phyloP scores from a whole-genome alignment of 2,888 invertebrate species.

The Pammene aurita region DNA sequence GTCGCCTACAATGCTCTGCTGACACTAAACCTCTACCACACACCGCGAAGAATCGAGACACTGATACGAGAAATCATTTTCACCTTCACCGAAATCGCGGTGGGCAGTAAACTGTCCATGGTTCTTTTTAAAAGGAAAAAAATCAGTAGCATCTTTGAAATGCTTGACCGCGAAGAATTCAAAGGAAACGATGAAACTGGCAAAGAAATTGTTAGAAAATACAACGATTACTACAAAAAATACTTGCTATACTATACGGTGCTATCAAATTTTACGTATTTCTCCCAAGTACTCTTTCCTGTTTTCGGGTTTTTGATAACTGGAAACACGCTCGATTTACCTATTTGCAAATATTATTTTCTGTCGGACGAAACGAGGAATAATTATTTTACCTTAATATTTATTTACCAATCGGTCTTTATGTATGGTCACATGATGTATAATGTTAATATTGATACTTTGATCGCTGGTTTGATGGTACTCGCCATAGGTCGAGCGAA shows the following conservation, averaged over 20 bases:
- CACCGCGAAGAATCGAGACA: conserved; percentile 62
- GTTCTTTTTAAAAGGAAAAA: conserved; percentile 58
- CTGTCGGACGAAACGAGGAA: conserved; percentile 57
- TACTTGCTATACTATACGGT: conserved; percentile 53
- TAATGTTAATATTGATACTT: conserved; percentile 63
- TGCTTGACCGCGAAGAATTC: conserved; percentile 63
- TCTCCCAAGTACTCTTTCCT: conserved; percentile 54
- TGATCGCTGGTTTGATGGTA: conserved; percentile 62
- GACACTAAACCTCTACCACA: conserved; percentile 62
- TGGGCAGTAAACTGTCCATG: conserved; percentile 59
- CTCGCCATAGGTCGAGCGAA: conserved; percentile 62
- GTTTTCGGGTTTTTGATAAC: conserved; percentile 55
- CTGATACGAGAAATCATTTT: conserved; percentile 64
- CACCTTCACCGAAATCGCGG: conserved; percentile 50
- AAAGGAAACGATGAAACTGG: conserved; percentile 54
- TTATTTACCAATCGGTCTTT: conserved; percentile 63
- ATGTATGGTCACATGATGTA: conserved; percentile 70
- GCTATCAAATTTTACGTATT: conserved; percentile 55
- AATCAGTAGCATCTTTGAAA: conserved; percentile 57
- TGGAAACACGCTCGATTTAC: conserved; percentile 56
- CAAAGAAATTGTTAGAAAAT: conserved; percentile 51
- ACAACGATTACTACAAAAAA: conserved; percentile 51
- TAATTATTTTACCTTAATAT: conserved; percentile 58
- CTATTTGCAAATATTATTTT: conserved; percentile 71
- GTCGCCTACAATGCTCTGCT: conserved; percentile 60